Conservation (phyloP, 2,797 vertebrate species). For the Acanthopagrus latus region DNA sequence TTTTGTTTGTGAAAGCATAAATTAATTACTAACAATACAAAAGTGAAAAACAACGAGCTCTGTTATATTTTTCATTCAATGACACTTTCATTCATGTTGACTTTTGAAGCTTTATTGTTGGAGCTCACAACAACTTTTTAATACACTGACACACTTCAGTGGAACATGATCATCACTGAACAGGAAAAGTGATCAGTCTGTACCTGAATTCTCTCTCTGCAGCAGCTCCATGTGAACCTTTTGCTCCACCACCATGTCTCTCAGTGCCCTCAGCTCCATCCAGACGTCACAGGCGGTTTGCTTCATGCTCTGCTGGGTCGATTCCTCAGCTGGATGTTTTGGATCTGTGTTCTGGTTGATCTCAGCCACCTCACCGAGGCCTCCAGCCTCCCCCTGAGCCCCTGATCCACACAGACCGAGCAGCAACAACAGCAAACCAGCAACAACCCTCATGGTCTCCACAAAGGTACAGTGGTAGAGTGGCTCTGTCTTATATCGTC, state of each 20-base stretch:
- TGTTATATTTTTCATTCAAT: background rate
- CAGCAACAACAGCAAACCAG: background rate
- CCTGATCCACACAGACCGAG: background rate
- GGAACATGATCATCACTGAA: background rate
- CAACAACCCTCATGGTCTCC: background rate
- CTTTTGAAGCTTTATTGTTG: background rate
- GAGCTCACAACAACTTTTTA: background rate
- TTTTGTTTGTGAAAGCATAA: no score
- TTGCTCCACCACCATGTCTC: background rate
- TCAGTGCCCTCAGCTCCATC: background rate
- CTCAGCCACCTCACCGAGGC: background rate
- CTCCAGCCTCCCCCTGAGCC: background rate
- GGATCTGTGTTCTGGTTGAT: no score
- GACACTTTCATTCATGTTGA: background rate
- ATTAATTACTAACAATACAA: no score
- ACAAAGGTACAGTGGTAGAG: background rate
- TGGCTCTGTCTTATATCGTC: background rate
- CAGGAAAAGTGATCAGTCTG: background rate
- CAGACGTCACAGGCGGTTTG: background rate
- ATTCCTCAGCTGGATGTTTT: background rate
- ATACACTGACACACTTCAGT: background rate
- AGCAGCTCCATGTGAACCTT: background rate
- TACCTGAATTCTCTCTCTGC: conserved; percentile 14
- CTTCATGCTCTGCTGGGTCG: background rate
- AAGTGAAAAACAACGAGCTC: background rate